Evolutionary conservation across 2,888 invertebrate species (phyloP), one percentile per base, ranked within the genome.

Genomic region (Pandemis corylana): DNA sequence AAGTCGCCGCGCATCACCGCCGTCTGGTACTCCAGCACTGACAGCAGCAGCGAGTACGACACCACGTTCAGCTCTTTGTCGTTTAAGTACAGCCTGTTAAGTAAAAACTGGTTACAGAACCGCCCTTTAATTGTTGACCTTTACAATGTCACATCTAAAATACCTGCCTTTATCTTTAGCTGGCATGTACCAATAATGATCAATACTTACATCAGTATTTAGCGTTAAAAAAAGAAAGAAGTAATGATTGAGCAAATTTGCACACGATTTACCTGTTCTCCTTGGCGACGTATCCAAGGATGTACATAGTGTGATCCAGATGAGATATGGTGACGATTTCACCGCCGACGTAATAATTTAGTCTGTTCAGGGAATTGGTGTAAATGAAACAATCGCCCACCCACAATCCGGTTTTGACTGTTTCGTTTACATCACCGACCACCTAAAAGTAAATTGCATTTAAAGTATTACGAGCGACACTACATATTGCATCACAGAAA

Each of bases 371-470:
- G 46, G 98, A 97, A 91, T 99, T 99, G 0, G 99, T 99, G 94
- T 99, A 99, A 82, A 99, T 99, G 90, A 99, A 99, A 88, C 99
- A 99, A 90, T 99, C 99, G 5, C 99, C 99, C 12, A 99, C 98
- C 99, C 99, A 99, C 13, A 98, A 90, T 5, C 99, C 99, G 0
- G 99, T 99, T 88, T 98, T 97, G 0, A 99, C 99, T 28, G 96
- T 95, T 91, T 99, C 99, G 80, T 96, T 97, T 72, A 99, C 96
- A 91, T 98, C 98, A 15, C 97, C 97, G 1, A 97, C 95, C 78
- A 97, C 97, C 97, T 97, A 82, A 10, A 66, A 74, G 53, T 2
- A 41, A 67, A 53, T 56, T 56, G 53, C 6, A 53, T n/a, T 49
- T 13, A 49, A 49, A 49, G 13, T 49, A 49, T 10, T 5, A 49